Percentiles rank a stretch among this genome's conserved stretches.
phyloP scores from a whole-genome alignment of 2,797 vertebrate species.

The Acanthurus tractus region DNA sequence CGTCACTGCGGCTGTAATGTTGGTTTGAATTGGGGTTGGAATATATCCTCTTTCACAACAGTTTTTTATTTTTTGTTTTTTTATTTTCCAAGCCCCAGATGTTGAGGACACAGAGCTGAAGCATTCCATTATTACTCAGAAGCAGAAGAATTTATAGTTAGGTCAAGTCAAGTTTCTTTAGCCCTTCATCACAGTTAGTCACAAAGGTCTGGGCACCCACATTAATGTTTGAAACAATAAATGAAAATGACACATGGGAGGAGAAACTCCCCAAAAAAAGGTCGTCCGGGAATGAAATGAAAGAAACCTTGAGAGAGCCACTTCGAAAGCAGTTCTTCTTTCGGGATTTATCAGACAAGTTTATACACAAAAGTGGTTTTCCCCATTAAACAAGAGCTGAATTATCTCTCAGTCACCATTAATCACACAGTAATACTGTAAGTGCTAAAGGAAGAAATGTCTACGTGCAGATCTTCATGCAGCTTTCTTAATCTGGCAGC shows the following conservation, averaged over 20 bases:
- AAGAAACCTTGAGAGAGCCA: conserved; percentile 19
- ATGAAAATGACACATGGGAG: conserved; percentile 34
- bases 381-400: conserved; percentile 14
- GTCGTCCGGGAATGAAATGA: conserved; percentile 26
- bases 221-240: conserved; percentile 40
- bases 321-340: conserved; percentile 8
- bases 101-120: conserved; percentile 2
- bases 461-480: conserved; percentile 79
- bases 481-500: conserved; percentile 65
- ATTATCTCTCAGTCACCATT: conserved; percentile 38
- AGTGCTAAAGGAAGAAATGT: conserved; percentile 29
- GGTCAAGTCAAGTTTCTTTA: conserved; percentile 37
- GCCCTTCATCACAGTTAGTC: conserved; percentile 36
- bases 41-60: neutral
- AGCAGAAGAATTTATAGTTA: conserved; percentile 28
- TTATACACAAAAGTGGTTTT: conserved; percentile 38
- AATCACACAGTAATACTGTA: conserved; percentile 38
- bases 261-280: conserved; percentile 17
- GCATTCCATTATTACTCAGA: conserved; percentile 15
- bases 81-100: conserved; percentile 9
- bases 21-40: conserved; percentile 6
- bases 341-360: conserved; percentile 44
- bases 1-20: neutral
- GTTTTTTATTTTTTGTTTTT: neutral
- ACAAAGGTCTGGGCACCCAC: conserved; percentile 27